phyloP scores from a whole-genome alignment of 2,113 vertebrate genomes.

The Lanius ludovicianus region DNA sequence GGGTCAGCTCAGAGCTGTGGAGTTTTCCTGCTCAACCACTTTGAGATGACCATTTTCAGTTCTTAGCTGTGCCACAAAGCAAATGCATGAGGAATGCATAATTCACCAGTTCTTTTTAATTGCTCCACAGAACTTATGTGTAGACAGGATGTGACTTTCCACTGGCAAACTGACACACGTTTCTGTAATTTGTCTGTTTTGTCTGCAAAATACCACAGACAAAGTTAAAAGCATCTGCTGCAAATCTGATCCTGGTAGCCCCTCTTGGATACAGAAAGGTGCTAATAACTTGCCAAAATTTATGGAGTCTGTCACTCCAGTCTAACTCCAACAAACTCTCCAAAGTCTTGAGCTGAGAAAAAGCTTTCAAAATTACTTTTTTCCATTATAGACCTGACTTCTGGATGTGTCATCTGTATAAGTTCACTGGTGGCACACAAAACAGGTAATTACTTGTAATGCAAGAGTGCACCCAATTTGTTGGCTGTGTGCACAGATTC shows the following conservation, averaged over 20 bases:
- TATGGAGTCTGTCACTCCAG: not conserved
- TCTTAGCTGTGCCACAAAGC: not conserved
- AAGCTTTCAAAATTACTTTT: not conserved
- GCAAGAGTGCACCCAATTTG: not conserved
- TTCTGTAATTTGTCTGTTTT: constrained; percentile 47
- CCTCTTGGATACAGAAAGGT: not conserved
- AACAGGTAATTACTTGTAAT: not conserved
- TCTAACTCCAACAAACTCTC: not conserved
- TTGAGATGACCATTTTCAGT: not conserved
- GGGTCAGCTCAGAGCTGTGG: not conserved
- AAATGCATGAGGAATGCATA: not conserved
- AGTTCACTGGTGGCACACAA: not conserved
- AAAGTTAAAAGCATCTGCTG: constrained; percentile 34
- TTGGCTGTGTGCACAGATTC: not conserved
- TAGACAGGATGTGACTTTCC: not conserved
- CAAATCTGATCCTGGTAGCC: constrained; percentile 8
- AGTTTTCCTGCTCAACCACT: not conserved
- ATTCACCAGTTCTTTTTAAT: not conserved
- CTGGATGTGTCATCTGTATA: not conserved
- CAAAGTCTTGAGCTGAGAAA: not conserved
- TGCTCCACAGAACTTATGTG: not conserved
- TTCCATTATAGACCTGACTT: not conserved
- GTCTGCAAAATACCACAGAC: constrained; percentile 18
- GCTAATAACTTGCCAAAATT: constrained; percentile 18
- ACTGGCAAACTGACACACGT: not conserved